Base-by-base conservation (phyloP, 2,888 invertebrate genomes). In the Panopea generosa region DNA sequence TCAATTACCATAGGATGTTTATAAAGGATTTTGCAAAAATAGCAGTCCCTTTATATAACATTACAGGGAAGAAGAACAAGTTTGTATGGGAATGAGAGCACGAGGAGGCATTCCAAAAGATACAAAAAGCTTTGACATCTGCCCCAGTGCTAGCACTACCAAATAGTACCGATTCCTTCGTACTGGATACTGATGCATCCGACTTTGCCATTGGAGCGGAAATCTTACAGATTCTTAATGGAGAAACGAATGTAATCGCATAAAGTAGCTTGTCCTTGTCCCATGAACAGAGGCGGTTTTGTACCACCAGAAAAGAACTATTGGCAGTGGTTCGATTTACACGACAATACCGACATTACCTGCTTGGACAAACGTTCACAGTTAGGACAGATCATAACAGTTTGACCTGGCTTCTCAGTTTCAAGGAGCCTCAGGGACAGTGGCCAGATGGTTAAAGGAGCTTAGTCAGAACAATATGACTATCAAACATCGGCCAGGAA, bases 391-490 rank as follows among this genome's bases (percentile, higher is more conserved):
- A 77, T 45, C 80, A 83, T 63, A 66, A 26, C 18, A 80, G 77
- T 56, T 33, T 83, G 20, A 49, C 52, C n/a, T 83, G 83, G 83
- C 45, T 81, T 4, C 40, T 70, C 26, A 26, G 61, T 6, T 83
- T 81, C 40, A 76, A 74, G 24, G 43, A 78, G 27, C 70, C 65
- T 9, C 52, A 73, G 11, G 70, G 77, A 2, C 75, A 80, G 38
- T 29, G 2, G 82, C 82, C 0, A 43, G 82, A 22, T 83, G 83
- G 84, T 20, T 82, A 9, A 80, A 83, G 29, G 82, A 82, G 38
- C 38, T 84, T 2, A 45, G 52, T 9, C 82, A 83, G 45, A 83
- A 76, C 52, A 52, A 82, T 27, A 63, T 83, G 73, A 18, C 20
- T 6, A 52, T 81, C 1, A 27, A 71, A 38, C 74, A 79, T 60